A percentile compares a stretch with the other conserved stretches of the same genome.
Evolutionary conservation across 2,888 invertebrate genomes (phyloP).

Genomic region (Nephrotoma appendiculata): DNA sequence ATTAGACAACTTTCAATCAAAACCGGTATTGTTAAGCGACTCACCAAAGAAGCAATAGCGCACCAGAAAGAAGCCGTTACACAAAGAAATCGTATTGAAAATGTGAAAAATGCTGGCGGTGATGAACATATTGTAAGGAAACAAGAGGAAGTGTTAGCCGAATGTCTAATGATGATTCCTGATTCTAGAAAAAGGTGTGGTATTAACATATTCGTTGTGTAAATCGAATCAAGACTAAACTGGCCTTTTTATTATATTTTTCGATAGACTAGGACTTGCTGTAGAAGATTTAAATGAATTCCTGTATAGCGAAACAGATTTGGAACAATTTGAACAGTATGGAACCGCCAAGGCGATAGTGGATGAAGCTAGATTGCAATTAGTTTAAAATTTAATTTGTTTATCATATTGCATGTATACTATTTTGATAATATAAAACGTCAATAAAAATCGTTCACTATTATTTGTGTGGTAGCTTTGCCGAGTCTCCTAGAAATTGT

Average conservation of each 20-base stretch:
- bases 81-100: constrained; percentile 60
- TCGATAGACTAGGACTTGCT: constrained; percentile 48
- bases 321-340: constrained; percentile 58
- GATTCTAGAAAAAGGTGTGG: constrained; percentile 61
- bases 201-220: background rate
- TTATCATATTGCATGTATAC: too few relatives aligned
- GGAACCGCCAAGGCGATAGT: constrained; percentile 49
- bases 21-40: constrained; percentile 80
- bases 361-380: constrained; percentile 46
- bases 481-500: too few relatives aligned
- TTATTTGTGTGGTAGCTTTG: too few relatives aligned
- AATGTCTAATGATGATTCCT: constrained; percentile 84
- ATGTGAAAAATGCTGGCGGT: constrained; percentile 58
- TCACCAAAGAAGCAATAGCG: constrained; percentile 74
- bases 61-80: constrained; percentile 74
- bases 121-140: constrained; percentile 68
- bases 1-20: constrained; percentile 78
- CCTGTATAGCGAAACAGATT: constrained; percentile 58
- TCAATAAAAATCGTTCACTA: too few relatives aligned
- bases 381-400: constrained; percentile 26
- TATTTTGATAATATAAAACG: too few relatives aligned
- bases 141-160: constrained; percentile 79
- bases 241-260: constrained; percentile 15
- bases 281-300: constrained; percentile 59
- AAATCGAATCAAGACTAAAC: background rate